A percentile compares a stretch with the other conserved stretches of the same genome.
These are phyloP conservation scores for Halcyon badia DNA, from an alignment of 2,797 vertebrate genomes.

Conservation along the genomic window DNA sequence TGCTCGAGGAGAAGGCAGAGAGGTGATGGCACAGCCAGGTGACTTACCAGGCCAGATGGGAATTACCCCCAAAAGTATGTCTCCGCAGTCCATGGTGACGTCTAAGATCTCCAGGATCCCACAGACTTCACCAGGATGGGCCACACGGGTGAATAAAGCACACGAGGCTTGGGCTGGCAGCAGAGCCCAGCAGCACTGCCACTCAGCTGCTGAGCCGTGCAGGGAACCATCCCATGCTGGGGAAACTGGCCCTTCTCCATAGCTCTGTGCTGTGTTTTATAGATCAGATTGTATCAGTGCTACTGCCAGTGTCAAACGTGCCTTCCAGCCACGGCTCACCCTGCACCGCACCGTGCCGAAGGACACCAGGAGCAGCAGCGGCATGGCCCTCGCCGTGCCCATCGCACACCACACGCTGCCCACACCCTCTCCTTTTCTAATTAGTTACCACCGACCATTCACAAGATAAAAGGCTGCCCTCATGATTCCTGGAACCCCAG, in stretches of 20 bases:
- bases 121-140: neutral
- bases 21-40: neutral
- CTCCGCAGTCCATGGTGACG: neutral
- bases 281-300: rapidly evolving
- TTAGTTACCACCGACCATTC: neutral
- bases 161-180: neutral
- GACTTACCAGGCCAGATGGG: neutral
- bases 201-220: neutral
- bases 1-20: neutral
- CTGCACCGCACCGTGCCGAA: neutral
- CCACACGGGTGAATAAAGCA: neutral
- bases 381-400: rapidly evolving
- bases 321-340: neutral
- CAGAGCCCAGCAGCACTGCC: neutral
- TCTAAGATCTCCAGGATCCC: neutral
- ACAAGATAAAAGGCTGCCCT: neutral
- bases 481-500: neutral
- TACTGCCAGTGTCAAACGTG: rapidly evolving
- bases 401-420: neutral
- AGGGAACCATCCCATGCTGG: rapidly evolving
- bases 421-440: neutral
- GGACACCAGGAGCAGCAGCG: rapidly evolving
- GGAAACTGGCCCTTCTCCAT: neutral
- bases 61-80: neutral
- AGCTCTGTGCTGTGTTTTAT: neutral